Evolutionary conservation across 2,888 invertebrate species (phyloP).

Genomic region (Euproctis similis): DNA sequence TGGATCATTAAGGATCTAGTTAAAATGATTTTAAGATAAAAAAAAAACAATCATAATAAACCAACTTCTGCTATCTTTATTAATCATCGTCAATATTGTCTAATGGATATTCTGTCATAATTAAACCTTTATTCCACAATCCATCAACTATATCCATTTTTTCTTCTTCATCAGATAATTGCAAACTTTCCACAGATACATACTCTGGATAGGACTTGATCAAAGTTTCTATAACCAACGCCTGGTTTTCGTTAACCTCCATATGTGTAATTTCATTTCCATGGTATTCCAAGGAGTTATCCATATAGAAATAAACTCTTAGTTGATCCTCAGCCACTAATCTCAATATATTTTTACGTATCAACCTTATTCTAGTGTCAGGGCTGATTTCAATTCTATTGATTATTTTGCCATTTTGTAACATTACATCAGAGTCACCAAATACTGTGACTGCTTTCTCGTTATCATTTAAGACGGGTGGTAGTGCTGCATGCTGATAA

Average conservation of each 20-base stretch:
- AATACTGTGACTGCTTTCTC: constrained; percentile 83
- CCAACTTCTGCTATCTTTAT: too few species aligned
- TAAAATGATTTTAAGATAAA: too few species aligned
- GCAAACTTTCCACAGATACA: constrained; percentile 82
- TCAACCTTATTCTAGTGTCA: constrained; percentile 78
- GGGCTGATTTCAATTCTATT: constrained; percentile 80
- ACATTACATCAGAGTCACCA: constrained; percentile 82
- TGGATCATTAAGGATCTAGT: too few species aligned
- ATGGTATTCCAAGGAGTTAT: constrained; percentile 91
- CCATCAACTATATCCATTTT: constrained; percentile 81
- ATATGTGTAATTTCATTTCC: constrained; percentile 82
- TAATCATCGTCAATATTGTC: constrained; percentile 60
- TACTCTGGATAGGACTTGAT: constrained; percentile 86
- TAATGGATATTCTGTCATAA: constrained; percentile 82
- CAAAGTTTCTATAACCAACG: constrained; percentile 82
- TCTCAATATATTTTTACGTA: constrained; percentile 72
- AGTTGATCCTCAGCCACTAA: constrained; percentile 79
- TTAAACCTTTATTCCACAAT: constrained; percentile 88
- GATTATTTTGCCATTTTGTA: constrained; percentile 75
- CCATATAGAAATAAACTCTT: constrained; percentile 86
- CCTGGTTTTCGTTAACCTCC: constrained; percentile 81
- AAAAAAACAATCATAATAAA: too few species aligned
- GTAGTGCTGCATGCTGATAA: constrained; percentile 90
- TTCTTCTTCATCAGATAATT: constrained; percentile 77
- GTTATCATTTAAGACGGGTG: constrained; percentile 82